Evolutionary conservation across 2,888 invertebrate species (phyloP).

Genomic region (Caenorhabditis becei): DNA sequence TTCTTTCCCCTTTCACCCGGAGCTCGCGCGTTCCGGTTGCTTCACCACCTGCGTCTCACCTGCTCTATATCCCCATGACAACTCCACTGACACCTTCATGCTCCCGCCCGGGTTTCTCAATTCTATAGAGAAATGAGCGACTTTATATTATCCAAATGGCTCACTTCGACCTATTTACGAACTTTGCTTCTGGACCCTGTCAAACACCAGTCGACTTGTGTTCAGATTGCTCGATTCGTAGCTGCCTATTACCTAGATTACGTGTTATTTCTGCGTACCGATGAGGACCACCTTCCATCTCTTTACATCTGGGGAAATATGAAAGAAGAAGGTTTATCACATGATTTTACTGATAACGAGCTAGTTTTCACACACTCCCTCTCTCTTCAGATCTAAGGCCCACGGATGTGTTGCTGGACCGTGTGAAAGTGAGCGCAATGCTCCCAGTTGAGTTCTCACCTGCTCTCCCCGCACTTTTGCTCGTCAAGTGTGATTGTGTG

Average conservation of each 20-base stretch:
- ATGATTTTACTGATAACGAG: background rate
- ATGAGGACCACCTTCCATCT: constrained; percentile 37
- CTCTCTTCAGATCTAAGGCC: constrained; percentile 42
- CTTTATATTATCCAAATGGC: constrained; percentile 31
- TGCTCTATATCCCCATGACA: constrained; percentile 23
- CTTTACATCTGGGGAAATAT: constrained; percentile 53
- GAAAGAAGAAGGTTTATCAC: constrained; percentile 21
- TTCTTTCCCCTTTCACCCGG: too few relatives aligned
- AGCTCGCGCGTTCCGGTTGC: constrained; percentile 1
- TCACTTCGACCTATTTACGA: constrained; percentile 34
- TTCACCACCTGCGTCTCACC: constrained; percentile 25
- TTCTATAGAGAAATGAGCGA: constrained; percentile 24
- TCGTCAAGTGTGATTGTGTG: constrained; percentile 54
- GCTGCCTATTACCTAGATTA: constrained; percentile 63
- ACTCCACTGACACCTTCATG: background rate
- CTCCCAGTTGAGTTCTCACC: constrained; percentile 65
- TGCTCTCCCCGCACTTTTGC: constrained; percentile 63
- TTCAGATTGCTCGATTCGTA: constrained; percentile 54
- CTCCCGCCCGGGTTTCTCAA: background rate
- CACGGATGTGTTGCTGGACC: constrained; percentile 31
- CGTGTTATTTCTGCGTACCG: constrained; percentile 33
- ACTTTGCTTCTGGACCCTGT: constrained; percentile 41
- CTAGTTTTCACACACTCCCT: too few relatives aligned
- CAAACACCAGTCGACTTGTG: constrained; percentile 29
- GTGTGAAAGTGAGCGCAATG: constrained; percentile 41